phyloP scores from a whole-genome alignment of 2,797 vertebrate genomes.

The Poecilia picta region DNA sequence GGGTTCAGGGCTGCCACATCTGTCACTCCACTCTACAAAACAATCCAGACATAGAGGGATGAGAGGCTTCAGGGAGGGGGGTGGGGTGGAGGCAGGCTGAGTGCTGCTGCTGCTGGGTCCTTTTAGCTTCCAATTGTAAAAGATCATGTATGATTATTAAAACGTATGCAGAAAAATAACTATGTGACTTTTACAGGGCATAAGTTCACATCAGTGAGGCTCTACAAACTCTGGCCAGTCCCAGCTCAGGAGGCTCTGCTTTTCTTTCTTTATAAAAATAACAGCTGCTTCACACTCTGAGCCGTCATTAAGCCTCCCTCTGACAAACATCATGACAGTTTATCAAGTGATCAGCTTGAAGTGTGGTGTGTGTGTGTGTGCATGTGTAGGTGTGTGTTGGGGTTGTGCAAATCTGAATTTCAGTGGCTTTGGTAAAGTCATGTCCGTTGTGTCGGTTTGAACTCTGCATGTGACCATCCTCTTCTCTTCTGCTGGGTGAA shows the following conservation, averaged over 20 bases:
- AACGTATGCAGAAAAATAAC: background rate
- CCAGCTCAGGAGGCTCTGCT: background rate
- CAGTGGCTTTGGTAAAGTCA: background rate
- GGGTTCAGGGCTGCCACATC: slow-evolving; percentile 55
- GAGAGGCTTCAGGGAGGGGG: background rate
- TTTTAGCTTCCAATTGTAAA: background rate
- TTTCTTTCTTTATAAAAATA: slow-evolving; percentile 36
- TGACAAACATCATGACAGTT: slow-evolving; percentile 51
- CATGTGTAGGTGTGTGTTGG: background rate
- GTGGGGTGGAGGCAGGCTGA: background rate
- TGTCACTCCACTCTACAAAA: slow-evolving; percentile 42
- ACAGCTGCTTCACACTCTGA: slow-evolving; percentile 48
- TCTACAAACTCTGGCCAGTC: background rate
- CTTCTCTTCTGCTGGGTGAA: background rate
- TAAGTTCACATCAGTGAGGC: slow-evolving; percentile 6
- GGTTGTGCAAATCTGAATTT: background rate
- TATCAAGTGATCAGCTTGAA: slow-evolving; percentile 26
- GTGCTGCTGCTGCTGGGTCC: background rate
- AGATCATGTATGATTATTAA: background rate
- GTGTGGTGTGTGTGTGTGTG: background rate
- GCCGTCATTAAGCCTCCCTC: slow-evolving; percentile 28
- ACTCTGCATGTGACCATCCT: background rate
- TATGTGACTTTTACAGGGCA: background rate
- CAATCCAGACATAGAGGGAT: slow-evolving; percentile 3
- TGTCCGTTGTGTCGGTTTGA: background rate